Evolutionary conservation across 2,113 vertebrate species (phyloP).

Genomic region (Camelus bactrianus): DNA sequence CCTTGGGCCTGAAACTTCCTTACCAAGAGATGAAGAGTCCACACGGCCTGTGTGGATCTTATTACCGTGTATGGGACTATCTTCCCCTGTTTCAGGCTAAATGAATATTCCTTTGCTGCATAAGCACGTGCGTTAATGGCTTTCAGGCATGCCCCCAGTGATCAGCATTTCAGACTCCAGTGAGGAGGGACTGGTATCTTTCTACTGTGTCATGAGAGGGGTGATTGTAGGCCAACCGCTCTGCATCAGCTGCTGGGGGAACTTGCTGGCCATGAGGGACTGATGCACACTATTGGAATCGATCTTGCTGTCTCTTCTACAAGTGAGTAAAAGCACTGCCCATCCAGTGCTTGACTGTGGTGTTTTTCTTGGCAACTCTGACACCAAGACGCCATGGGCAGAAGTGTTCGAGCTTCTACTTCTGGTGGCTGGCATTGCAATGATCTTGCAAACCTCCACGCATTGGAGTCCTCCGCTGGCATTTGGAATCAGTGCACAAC

Average conservation of each 20-base stretch:
- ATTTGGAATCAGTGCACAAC: too few relatives aligned
- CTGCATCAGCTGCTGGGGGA: not conserved
- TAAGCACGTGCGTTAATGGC: rapidly evolving
- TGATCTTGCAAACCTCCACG: not conserved
- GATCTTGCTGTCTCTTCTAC: not conserved
- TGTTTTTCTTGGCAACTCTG: not conserved
- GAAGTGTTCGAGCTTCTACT: not conserved
- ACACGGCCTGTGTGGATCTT: not conserved
- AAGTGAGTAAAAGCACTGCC: not conserved
- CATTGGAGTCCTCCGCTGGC: not conserved
- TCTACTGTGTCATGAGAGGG: not conserved
- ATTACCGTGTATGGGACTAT: not conserved
- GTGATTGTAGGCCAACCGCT: too few relatives aligned
- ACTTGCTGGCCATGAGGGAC: not conserved
- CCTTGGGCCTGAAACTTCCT: not conserved
- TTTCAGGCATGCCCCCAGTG: rapidly evolving
- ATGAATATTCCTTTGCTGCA: not conserved
- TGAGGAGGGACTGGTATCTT: not conserved
- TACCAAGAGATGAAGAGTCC: not conserved
- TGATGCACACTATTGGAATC: too few relatives aligned
- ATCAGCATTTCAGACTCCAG: not conserved
- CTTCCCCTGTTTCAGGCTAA: not conserved
- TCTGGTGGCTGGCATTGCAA: not conserved
- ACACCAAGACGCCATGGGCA: rapidly evolving
- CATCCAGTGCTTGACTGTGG: not conserved